Base-by-base conservation (phyloP, 2,888 invertebrate species). In the Campoplex capitator region DNA sequence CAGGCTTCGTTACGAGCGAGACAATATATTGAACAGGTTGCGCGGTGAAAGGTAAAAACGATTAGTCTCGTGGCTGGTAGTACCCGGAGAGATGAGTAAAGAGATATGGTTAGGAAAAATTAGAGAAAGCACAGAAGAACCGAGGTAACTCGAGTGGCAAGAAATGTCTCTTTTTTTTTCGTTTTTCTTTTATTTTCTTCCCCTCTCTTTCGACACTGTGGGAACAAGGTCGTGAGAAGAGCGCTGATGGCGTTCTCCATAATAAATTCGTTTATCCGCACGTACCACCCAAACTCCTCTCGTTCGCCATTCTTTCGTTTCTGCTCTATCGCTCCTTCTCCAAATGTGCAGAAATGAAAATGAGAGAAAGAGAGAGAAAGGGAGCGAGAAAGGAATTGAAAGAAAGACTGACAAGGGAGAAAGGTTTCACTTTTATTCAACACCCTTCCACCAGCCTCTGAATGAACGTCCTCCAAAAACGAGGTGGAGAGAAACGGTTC, bases 211-310 rank as follows among this genome's bases (percentile, higher is more conserved):
- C 35, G 48, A 28, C 48, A 67, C 51, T 23, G 8, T n/a, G 51
- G 68, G 28, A 78, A 78, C 62, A 85, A 82, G 56, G 78, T 81
- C 84, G 84, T 78, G 84, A 82, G 87, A 86, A 81, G 84, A 79
- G 65, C 80, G 62, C 86, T 74, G 86, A 84, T 81, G 86, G 84
- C 68, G 75, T 76, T 89, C 81, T 86, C 89, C 87, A 89, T 92
- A 91, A 92, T 92, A 92, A 92, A 92, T 91, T 92, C 91, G 91
- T 91, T 92, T 92, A 92, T 88, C 89, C 89, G 73, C 65, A 76
- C 85, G 87, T 78, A 88, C 80, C 87, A 74, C 78, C 70, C 67
- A 74, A 67, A 84, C 83, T 79, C 80, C 67, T 48, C 71, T 74
- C 82, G 75, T 84, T 84, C 68, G 71, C 65, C 84, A 83, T 87